Percentiles rank a stretch among this genome's conserved stretches.
Conservation (phyloP, 1,140 invertebrate species). For the Pogonomyrmex californicus region DNA sequence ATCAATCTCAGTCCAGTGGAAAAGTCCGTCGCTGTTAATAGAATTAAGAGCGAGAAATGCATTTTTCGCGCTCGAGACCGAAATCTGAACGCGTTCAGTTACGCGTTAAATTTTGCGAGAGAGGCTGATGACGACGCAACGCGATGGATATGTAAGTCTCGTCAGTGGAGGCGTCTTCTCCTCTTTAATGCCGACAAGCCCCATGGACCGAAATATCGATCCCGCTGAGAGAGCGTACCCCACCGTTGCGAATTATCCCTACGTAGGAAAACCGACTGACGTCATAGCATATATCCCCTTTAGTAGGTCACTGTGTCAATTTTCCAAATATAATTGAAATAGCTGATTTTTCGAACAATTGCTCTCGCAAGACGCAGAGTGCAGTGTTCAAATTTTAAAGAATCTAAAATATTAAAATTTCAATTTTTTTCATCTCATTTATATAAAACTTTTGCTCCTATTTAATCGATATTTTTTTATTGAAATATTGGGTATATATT, state of each 20-base stretch:
- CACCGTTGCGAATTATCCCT: conserved; percentile 80
- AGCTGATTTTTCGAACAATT: background rate
- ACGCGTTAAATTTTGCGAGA: conserved; percentile 20
- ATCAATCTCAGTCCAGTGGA: conserved; percentile 37
- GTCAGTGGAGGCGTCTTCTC: conserved; percentile 69
- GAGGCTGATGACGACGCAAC: background rate
- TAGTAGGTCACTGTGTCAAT: conserved; percentile 84
- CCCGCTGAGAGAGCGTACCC: conserved; percentile 71
- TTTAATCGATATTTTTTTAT: background rate
- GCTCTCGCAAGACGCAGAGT: background rate
- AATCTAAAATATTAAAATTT: background rate
- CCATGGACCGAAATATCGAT: conserved; percentile 82
- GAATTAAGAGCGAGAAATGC: conserved; percentile 46
- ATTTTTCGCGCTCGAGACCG: background rate
- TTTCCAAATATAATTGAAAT: conserved; percentile 50
- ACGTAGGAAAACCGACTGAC: conserved; percentile 80
- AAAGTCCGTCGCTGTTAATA: conserved; percentile 37
- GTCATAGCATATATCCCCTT: conserved; percentile 81
- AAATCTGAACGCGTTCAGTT: conserved; percentile 11
- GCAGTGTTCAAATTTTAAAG: background rate
- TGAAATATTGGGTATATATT: background rate
- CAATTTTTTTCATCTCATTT: background rate
- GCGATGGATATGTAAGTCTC: background rate
- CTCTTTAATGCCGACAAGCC: conserved; percentile 79
- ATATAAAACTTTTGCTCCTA: background rate